These are phyloP conservation scores for Strongylocentrotus purpuratus DNA, from an alignment of 35 echinoderm and acorn worm species.

Conservation along the genomic window DNA sequence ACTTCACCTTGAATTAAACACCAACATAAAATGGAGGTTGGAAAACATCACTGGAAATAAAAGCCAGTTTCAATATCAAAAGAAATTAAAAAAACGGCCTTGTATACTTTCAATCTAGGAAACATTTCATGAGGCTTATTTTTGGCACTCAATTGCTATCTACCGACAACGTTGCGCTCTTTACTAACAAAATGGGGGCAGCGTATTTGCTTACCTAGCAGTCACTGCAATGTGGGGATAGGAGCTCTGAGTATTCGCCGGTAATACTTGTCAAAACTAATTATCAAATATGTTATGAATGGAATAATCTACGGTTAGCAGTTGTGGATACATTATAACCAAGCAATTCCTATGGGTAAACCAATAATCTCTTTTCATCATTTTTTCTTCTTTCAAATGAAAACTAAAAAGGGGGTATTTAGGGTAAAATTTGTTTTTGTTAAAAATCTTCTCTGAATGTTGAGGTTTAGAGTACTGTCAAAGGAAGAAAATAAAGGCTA, in stretches of 20 bases:
- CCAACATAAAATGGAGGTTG: neutral
- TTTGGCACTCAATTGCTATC: neutral
- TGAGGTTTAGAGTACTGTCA: neutral
- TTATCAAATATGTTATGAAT: neutral
- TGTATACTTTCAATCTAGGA: conserved; percentile 4
- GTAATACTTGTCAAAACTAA: neutral
- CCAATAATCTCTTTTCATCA: neutral
- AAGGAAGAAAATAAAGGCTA: too few species aligned
- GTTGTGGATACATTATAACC: neutral
- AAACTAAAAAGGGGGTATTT: neutral
- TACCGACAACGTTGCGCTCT: neutral
- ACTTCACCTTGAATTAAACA: conserved; percentile 3
- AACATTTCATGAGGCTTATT: neutral
- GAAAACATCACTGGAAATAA: neutral
- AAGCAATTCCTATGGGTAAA: neutral
- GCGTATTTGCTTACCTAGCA: neutral
- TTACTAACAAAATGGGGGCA: neutral
- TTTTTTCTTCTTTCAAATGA: neutral
- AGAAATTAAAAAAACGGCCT: neutral
- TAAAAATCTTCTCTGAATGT: neutral
- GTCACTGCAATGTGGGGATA: neutral
- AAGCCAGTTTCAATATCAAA: neutral
- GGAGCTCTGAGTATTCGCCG: neutral
- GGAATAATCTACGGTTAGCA: neutral
- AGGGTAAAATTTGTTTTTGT: neutral